Conservation (phyloP, 2,888 invertebrate genomes). For the Ditula angustiorana region DNA sequence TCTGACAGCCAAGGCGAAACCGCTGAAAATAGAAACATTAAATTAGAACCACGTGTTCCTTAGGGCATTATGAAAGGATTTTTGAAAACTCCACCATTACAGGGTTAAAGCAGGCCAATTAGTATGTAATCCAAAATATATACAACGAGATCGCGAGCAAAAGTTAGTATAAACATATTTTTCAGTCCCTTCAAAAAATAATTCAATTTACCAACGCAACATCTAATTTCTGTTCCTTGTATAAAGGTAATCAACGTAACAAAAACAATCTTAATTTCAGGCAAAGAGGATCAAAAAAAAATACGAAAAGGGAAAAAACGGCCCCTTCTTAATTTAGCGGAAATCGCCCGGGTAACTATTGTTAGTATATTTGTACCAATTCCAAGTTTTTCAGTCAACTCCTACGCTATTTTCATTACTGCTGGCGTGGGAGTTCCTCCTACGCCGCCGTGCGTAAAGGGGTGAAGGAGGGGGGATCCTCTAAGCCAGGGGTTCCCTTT, state of each 20-base stretch:
- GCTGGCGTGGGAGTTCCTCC: slow-evolving; percentile 30
- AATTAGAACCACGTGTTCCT: no score
- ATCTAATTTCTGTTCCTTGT: background rate
- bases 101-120: no score
- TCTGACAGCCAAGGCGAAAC: no score
- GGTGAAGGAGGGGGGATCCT: background rate
- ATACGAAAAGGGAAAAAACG: background rate
- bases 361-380: background rate
- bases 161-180: background rate
- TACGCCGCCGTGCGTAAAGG: background rate
- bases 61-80: no score
- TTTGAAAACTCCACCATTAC: no score
- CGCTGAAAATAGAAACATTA: no score
- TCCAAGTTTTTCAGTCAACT: slow-evolving; percentile 16
- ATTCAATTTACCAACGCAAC: background rate
- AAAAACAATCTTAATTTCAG: background rate
- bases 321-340: background rate
- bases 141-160: no score
- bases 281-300: background rate
- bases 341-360: background rate
- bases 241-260: slow-evolving; percentile 1
- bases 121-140: no score
- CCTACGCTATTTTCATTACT: slow-evolving; percentile 18
- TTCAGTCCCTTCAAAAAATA: background rate
- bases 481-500: no score